Percentiles rank a stretch among this genome's conserved stretches.
These are phyloP conservation scores for Lordiphosa stackelbergi DNA, from an alignment of 1,140 invertebrate genomes.

Conservation along the genomic window DNA sequence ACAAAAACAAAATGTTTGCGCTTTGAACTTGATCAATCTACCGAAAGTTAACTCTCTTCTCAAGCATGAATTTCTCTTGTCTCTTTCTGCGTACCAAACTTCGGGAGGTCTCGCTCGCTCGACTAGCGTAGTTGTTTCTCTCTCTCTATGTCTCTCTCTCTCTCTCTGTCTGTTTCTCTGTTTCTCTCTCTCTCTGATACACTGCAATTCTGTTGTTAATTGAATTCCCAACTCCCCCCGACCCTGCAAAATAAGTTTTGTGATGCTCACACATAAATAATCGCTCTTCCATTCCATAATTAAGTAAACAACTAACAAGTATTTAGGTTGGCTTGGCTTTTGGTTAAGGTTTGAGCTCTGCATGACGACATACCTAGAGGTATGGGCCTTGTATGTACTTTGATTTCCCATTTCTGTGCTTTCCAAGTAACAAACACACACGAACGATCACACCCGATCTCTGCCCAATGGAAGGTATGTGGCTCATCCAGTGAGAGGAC, in stretches of 20 bases:
- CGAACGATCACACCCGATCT: too few relatives aligned
- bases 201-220: background rate
- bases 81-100: too few relatives aligned
- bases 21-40: too few relatives aligned
- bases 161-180: background rate
- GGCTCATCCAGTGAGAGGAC: too few relatives aligned
- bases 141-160: background rate
- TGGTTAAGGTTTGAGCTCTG: conserved; percentile 31
- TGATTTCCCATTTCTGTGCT: too few relatives aligned
- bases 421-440: too few relatives aligned
- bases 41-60: too few relatives aligned
- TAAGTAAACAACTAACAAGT: conserved; percentile 13
- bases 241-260: conserved; percentile 3
- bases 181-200: background rate
- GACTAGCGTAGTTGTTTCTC: background rate
- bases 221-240: background rate
- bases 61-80: too few relatives aligned
- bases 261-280: conserved; percentile 7
- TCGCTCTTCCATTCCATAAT: background rate
- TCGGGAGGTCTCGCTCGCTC: background rate
- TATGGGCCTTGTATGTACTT: too few relatives aligned
- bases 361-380: conserved; percentile 1
- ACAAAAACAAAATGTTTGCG: too few relatives aligned
- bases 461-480: too few relatives aligned
- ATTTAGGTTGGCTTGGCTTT: conserved; percentile 23